These are phyloP conservation scores for Dinomys branickii DNA, from an alignment of 2,113 vertebrate species.

Conservation along the genomic window DNA sequence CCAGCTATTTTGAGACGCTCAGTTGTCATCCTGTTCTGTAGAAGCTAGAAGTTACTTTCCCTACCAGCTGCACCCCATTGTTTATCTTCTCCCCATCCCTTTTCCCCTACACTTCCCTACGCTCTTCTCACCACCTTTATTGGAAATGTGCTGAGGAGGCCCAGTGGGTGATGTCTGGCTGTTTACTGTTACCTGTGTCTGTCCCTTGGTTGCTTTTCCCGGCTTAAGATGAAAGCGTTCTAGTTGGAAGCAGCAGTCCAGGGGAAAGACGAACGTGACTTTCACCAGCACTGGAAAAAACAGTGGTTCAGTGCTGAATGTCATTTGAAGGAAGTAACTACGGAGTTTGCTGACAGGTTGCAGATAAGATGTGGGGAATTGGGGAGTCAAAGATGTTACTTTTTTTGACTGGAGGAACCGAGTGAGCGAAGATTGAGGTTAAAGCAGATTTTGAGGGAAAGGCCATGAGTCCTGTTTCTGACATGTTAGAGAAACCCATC, in stretches of 20 bases:
- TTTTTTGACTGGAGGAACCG: conserved; percentile 21
- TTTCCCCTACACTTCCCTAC: too few relatives aligned
- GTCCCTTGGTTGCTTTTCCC: neutral
- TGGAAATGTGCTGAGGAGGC: conserved; percentile 94
- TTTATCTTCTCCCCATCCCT: neutral
- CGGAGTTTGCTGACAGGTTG: conserved; percentile 3
- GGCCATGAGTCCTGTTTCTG: conserved; percentile 21
- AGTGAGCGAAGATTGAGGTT: neutral
- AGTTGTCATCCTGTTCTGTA: neutral
- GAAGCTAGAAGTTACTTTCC: neutral
- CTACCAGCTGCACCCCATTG: neutral
- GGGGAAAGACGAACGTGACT: conserved; percentile 6
- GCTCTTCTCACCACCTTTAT: too few relatives aligned
- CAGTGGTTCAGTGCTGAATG: neutral
- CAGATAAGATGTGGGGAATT: conserved; percentile 10
- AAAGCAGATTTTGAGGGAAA: neutral
- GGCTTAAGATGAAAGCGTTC: neutral
- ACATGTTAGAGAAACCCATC: conserved; percentile 15
- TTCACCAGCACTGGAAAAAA: neutral
- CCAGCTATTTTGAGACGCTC: neutral
- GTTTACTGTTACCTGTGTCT: neutral
- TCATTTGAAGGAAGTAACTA: conserved; percentile 22
- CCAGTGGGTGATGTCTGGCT: conserved; percentile 88
- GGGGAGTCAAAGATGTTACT: neutral
- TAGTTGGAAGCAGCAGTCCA: neutral